phyloP scores from a whole-genome alignment of 2,113 vertebrate species.

The Scartelaos histophorus region DNA sequence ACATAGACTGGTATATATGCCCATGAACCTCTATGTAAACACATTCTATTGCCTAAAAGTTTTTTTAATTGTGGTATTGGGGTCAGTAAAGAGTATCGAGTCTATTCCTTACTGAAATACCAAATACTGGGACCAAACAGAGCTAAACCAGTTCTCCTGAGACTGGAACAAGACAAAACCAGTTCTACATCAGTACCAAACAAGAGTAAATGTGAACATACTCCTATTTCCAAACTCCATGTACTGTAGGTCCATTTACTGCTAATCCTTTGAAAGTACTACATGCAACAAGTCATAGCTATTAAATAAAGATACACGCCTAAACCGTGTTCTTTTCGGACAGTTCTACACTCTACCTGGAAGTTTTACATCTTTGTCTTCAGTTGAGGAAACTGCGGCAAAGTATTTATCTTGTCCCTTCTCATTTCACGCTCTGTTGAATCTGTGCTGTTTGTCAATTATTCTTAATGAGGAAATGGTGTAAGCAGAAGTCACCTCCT shows the following conservation, averaged over 20 bases:
- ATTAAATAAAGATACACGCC: not conserved
- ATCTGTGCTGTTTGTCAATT: slow-evolving; percentile 35
- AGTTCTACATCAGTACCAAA: not conserved
- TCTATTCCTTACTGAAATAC: too few relatives aligned
- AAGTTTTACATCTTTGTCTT: slow-evolving; percentile 4
- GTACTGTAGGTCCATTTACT: not conserved
- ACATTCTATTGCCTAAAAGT: too few relatives aligned
- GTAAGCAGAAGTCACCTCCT: slow-evolving; percentile 20
- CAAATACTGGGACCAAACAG: too few relatives aligned
- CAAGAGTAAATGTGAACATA: not conserved
- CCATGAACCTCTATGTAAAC: too few relatives aligned
- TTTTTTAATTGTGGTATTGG: too few relatives aligned
- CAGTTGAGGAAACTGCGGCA: not conserved
- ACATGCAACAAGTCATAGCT: not conserved
- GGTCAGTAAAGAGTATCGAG: too few relatives aligned
- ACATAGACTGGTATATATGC: too few relatives aligned
- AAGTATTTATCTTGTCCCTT: not conserved
- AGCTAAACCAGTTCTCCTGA: not conserved
- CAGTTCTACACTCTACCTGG: not conserved
- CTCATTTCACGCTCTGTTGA: slow-evolving; percentile 2
- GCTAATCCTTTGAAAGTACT: not conserved
- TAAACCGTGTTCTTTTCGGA: not conserved
- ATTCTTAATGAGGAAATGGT: slow-evolving; percentile 34
- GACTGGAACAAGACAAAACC: not conserved
- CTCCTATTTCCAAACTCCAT: not conserved